Evolutionary conservation across 2,888 invertebrate genomes (phyloP).

Genomic region (Heliothis peltigera): DNA sequence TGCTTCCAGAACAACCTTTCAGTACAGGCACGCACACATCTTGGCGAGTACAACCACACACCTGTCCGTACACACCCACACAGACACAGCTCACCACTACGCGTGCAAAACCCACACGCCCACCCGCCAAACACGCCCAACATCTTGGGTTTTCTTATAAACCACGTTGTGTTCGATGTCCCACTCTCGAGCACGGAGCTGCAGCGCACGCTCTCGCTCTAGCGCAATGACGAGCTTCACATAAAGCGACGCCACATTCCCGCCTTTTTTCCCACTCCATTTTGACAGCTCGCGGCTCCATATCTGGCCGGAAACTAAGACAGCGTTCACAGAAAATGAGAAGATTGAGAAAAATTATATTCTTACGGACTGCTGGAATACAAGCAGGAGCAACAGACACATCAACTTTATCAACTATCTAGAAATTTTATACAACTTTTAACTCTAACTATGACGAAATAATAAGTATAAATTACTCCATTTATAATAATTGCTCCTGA

Average conservation of each 20-base stretch:
- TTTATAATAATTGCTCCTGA: too few relatives aligned
- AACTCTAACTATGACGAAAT: too few relatives aligned
- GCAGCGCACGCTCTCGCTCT: constrained; percentile 75
- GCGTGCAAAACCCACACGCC: constrained; percentile 85
- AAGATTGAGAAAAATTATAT: constrained; percentile 31
- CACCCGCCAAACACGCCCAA: constrained; percentile 90
- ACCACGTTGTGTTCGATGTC: constrained; percentile 88
- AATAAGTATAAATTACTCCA: too few relatives aligned
- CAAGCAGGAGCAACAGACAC: not conserved
- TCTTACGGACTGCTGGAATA: not conserved
- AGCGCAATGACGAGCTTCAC: constrained; percentile 89
- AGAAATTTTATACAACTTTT: too few relatives aligned
- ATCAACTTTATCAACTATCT: not conserved
- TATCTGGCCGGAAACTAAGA: constrained; percentile 89
- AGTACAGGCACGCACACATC: constrained; percentile 75
- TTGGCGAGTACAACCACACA: constrained; percentile 75
- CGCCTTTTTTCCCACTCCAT: constrained; percentile 91
- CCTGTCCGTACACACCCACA: constrained; percentile 74
- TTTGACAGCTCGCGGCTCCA: constrained; percentile 90
- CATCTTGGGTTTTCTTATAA: constrained; percentile 90
- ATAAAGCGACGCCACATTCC: constrained; percentile 90
- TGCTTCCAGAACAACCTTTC: constrained; percentile 71
- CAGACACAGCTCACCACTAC: constrained; percentile 74
- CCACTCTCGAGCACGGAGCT: constrained; percentile 69
- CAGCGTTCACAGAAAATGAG: constrained; percentile 80